Evolutionary conservation across 2,888 invertebrate species (phyloP), one percentile per base, ranked within the genome.

Genomic region (Macrosiphum euphorbiae): DNA sequence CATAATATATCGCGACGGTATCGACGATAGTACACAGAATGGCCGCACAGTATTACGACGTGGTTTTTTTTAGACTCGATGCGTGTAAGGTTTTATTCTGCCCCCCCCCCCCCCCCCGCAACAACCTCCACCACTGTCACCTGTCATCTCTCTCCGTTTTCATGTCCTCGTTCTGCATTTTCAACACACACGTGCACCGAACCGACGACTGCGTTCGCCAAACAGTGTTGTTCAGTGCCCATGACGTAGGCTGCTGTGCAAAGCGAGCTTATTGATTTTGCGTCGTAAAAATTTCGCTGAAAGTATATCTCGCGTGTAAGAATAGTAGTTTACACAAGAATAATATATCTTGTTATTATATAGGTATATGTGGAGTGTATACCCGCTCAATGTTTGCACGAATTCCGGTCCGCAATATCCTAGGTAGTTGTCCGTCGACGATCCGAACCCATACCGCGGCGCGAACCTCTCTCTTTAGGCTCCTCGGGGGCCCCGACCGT

Each of bases 321-420:
- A 16, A n/a, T n/a, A 67, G 67, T 67, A 78, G 88, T 58, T 88
- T 55, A n/a, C 41, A 88, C 88, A 88, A 88, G 1, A 44, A 55
- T 50, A 47, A 55, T 8, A 58, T 58, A 58, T 26, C 26, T 16
- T 55, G 20, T 52, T 85, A 84, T 85, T 41, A 20, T 50, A 87
- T 47, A n/a, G 7, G 52, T n/a, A n/a, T 35, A 35, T 35, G 20
- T 20, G 35, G 35, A 8, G 78, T 20, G 35, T 78, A 35, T 78
- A 78, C 78, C 35, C 3, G 20, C 35, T 35, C 35, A 20, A 35
- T 78, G 78, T 78, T 78, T 78, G 20, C 20, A 78, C 78, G n/a
- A 35, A 20, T 78, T 41, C 35, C 78, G 20, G 78, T 78, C 78
- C 78, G 20, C 35, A 78, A 24, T 41, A 7, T 41, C 78, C 35